Conservation (phyloP, 2,113 vertebrate species). For the Alethe diademata region DNA sequence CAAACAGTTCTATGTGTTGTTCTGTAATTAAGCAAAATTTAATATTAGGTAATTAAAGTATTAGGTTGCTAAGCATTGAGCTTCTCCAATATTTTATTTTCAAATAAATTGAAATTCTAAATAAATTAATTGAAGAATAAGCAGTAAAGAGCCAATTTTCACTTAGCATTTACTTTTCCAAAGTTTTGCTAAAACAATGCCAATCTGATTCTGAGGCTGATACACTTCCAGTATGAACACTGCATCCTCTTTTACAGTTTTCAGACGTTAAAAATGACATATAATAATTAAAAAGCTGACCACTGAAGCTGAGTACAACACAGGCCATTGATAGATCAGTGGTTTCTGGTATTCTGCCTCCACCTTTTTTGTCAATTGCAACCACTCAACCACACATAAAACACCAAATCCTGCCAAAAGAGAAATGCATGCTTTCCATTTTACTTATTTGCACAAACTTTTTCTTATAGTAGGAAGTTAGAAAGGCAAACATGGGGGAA, state of each 20-base stretch:
- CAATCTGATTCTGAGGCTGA: background rate
- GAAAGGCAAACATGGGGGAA: background rate
- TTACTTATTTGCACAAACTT: background rate
- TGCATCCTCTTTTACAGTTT: background rate
- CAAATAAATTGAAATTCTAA: background rate
- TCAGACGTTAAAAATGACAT: background rate
- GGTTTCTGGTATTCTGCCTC: background rate
- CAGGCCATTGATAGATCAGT: background rate
- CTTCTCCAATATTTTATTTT: background rate
- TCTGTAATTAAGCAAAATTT: constrained; percentile 1
- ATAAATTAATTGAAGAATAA: background rate
- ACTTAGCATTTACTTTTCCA: background rate
- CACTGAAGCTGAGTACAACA: background rate
- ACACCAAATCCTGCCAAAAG: background rate
- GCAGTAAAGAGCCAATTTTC: background rate
- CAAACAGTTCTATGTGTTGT: background rate
- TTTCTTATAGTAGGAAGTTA: background rate
- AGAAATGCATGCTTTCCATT: background rate
- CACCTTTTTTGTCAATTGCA: background rate
- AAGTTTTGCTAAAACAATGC: background rate
- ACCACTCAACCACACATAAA: background rate
- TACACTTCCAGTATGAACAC: background rate
- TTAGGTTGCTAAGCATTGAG: background rate
- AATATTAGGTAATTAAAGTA: background rate
- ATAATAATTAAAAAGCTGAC: background rate